Evolutionary conservation across 2,797 vertebrate genomes (phyloP), one percentile per base, ranked within the genome.

Genomic region (Acipenser transmontanus): DNA sequence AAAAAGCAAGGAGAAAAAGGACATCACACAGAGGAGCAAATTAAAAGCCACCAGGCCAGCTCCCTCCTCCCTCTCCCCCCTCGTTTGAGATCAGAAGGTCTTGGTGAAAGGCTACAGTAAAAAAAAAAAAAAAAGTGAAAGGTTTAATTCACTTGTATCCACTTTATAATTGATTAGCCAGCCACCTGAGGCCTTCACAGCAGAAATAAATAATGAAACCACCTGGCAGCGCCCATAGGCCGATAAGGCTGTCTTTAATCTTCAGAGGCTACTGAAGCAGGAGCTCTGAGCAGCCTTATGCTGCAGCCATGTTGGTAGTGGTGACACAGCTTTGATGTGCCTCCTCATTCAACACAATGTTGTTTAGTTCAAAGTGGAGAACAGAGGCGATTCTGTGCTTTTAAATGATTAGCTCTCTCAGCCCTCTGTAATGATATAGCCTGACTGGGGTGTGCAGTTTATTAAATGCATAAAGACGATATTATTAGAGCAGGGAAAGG

Each of bases 401-500:
- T 88, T 92, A 87, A 92, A 91, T 92, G 87, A 92, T 94, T 92
- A 91, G 89, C 88, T 89, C 73, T 83, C 87, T 85, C 86, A 88
- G 84, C 91, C 87, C 85, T 89, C 86, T 88, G 88, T 91, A 92
- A 88, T 85, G 89, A 90, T 92, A 85, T 79, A 83, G 86, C 86
- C 89, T 91, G 89, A 92, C 87, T 92, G 88, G 91, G 90, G 89
- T 90, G 87, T 86, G 88, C 90, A 89, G 85, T 93, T 92, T 89
- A 89, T 94, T 91, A 92, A 92, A 90, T 92, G 92, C 89, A 93
- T 93, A 90, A 94, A 93, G 90, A 88, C 79, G 81, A 85, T 86
- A 88, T 93, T 94, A 94, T 94, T 91, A 94, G 85, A 91, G 88
- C 75, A 2, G 82, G 83, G 89, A 90, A 89, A 85, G 85, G 85